A percentile compares a stretch with the other conserved stretches of the same genome.
Evolutionary conservation across 2,888 invertebrate species (phyloP).

Genomic region (Erynnis tages): DNA sequence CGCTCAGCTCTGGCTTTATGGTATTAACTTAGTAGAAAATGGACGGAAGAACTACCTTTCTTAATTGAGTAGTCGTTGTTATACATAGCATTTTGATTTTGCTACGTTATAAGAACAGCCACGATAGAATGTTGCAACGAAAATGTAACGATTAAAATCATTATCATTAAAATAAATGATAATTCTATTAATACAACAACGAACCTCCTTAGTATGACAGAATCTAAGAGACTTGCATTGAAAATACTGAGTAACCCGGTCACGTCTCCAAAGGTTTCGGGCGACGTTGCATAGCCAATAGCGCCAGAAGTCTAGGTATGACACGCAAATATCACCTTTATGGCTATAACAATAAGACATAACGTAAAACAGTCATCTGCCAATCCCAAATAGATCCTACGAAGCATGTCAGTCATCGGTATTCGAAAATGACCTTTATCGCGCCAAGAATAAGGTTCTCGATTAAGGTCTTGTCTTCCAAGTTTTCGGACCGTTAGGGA

Average conservation of each 20-base stretch:
- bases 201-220: not conserved
- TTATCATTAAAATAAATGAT: too few species aligned
- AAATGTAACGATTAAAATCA: too few species aligned
- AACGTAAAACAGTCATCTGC: not conserved
- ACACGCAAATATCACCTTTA: conserved; percentile 12
- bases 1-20: too few species aligned
- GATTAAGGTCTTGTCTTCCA: not conserved
- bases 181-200: too few species aligned
- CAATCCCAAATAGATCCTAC: conserved; percentile 7
- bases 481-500: conserved; percentile 30
- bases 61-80: too few species aligned
- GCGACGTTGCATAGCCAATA: conserved; percentile 36
- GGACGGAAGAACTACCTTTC: too few species aligned
- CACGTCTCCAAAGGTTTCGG: conserved; percentile 35
- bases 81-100: too few species aligned
- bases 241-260: conserved; percentile 27
- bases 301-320: conserved; percentile 20
- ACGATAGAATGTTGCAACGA: too few species aligned
- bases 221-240: not conserved
- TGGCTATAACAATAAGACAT: not conserved
- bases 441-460: conserved; percentile 3
- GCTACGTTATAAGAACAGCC: too few species aligned
- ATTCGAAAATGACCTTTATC: conserved; percentile 5
- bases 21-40: too few species aligned
- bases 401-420: not conserved